Evolutionary conservation across 2,888 invertebrate genomes (phyloP), one percentile per base, ranked within the genome.

Genomic region (Pollenia amentaria): DNA sequence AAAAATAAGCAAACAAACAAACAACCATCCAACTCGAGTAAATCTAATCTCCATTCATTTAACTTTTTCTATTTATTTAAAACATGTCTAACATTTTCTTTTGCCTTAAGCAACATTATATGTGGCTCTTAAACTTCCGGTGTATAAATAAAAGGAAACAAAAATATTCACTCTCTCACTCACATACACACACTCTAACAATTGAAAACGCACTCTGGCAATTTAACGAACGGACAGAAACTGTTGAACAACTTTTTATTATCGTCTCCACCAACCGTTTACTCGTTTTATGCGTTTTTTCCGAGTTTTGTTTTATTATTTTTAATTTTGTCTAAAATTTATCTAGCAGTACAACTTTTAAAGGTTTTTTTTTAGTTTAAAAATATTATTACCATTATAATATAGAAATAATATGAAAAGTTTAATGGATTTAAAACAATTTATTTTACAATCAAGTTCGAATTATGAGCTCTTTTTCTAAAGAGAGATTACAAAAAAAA

Each of bases 21-120:
- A 3, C 72, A 73, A 57, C 42, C 11, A 16, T 44, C 51, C 38
- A 73, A 46, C 72, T 78, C 78, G 53, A 73, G 60, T 73, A 84
- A 84, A 78, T 84, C 78, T 78, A 78, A 84, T 67, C 51, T 67
- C 9, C 55, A 60, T 79, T 78, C 73, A 84, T 84, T 84, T 51
- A 78, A 73, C 78, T 79, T 78, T 78, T 73, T 60, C 42, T 60
- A n/a, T 78, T 57, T 72, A 55, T 84, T 65, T 57, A 67, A 78
- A 84, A 53, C 73, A 44, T 84, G 73, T 84, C 78, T 78, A 79
- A 78, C 60, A 44, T 67, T 84, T 40, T 48, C n/a, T 67, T 73
- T 53, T 73, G 84, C 73, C 84, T 84, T 42, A 51, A 60, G 84
- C 84, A 84, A 67, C 16, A 67, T 84, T 78, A 60, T 72, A 51